Conservation (phyloP, 2,888 invertebrate species). For the Dasypogon diadema region DNA sequence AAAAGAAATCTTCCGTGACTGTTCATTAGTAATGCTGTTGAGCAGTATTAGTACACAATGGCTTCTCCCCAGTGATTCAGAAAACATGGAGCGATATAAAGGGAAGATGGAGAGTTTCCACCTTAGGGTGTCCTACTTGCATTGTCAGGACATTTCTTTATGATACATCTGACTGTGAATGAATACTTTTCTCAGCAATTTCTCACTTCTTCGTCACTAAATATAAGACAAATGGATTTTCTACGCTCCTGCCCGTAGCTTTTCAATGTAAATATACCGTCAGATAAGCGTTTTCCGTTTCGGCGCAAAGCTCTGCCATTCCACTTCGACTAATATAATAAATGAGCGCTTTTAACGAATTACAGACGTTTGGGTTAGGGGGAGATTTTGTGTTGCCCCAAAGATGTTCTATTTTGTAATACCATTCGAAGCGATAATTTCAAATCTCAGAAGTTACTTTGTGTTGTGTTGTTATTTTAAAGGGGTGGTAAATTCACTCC, state of each 20-base stretch:
- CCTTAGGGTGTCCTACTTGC: slow-evolving; percentile 21
- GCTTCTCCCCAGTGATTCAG: background rate
- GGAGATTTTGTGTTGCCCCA: background rate
- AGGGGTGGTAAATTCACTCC: background rate
- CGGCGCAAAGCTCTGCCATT: background rate
- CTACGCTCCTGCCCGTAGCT: background rate
- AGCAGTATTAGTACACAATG: slow-evolving; percentile 27
- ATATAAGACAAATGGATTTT: slow-evolving; percentile 6
- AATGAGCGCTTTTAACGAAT: background rate
- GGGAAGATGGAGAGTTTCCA: background rate
- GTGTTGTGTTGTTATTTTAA: background rate
- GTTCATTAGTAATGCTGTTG: slow-evolving; percentile 26
- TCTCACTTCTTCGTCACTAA: slow-evolving; percentile 12
- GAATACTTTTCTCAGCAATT: slow-evolving; percentile 18
- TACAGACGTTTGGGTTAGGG: background rate
- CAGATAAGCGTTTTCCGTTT: background rate
- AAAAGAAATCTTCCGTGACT: slow-evolving; percentile 21
- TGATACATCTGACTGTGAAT: background rate
- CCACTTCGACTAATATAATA: background rate
- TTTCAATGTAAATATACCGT: background rate
- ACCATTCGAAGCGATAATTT: background rate
- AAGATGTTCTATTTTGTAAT: background rate
- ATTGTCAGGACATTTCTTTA: slow-evolving; percentile 3
- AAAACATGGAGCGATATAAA: background rate
- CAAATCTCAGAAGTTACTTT: background rate